Evolutionary conservation across 2,888 invertebrate genomes (phyloP), one percentile per base, ranked within the genome.

Genomic region (Chrysolina oricalcia): DNA sequence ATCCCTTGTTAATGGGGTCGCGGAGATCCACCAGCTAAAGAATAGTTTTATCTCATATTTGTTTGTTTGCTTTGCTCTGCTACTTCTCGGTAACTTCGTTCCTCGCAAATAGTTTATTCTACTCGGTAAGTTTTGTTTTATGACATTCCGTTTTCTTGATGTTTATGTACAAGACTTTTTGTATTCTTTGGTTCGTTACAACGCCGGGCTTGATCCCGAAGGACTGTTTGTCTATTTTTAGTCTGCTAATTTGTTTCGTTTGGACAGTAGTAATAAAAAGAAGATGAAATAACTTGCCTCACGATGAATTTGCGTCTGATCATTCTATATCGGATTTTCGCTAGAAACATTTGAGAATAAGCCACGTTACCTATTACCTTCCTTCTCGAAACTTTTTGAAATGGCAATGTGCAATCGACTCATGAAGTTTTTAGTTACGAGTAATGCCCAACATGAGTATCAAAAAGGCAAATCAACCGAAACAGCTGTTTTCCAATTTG

Each of bases 1-100:
- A 81, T 80, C 78, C 75, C 75, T 80, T 78, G 79, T 81, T 86
- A 86, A 86, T 85, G 85, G 84, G 85, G 83, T 83, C 84, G 81
- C 82, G 43, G 9, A 70, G 72, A 72, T 73, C 70, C 48, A 59
- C 62, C 72, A 73, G 74, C 75, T 56, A 76, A 83, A 84, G 83
- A 83, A 84, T 84, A 84, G 82, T 83, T 83, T 82, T 81, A 81
- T 79, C 80, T 83, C 83, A 81, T 82, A 83, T 83, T 83, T 82
- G 82, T 81, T 80, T 82, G 81, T 78, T 78, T 81, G 78, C 77
- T 70, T 59, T 74, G 65, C 76, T 73, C 72, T 74, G 73, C 77
- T 72, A 72, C 76, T 70, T 69, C 70, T 23, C 77, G 73, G 72
- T 73, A 80, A 80, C 76, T 79, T 78, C 73, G 74, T 75, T 78